Evolutionary conservation across 2,888 invertebrate genomes (phyloP), one percentile per base, ranked within the genome.

Genomic region (Caenorhabditis virilis): DNA sequence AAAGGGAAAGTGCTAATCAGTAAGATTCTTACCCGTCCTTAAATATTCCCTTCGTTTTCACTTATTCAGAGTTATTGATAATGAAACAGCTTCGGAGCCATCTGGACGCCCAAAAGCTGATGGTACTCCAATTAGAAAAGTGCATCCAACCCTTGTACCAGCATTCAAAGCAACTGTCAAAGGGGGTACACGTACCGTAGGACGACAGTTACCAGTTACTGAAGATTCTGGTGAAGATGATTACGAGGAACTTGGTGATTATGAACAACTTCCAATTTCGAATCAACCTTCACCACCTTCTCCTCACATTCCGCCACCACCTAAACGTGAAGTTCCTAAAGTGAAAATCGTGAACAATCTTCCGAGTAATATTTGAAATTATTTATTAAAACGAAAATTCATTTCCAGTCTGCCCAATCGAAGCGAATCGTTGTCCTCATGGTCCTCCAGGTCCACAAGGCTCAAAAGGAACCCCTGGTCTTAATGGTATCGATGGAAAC

Each of bases 361-460:
- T 23, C 42, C 42, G 7, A 42, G 42, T 42, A 20, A 42, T 9
- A 20, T n/a, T n/a, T n/a, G 7, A 7, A 39, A 20, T 18, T 39
- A 20, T 39, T 39, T 16, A 20, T 39, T 20, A n/a, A n/a, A n/a
- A n/a, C n/a, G n/a, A n/a, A n/a, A n/a, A n/a, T n/a, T n/a, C n/a
- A 9, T 25, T 42, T 25, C 2, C 27, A 15, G 53, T 60, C 7
- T 65, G 64, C 26, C 64, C 64, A 2, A 20, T 59, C 1, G 55
- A 59, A n/a, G 52, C 55, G 41, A 65, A 65, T 26, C 35, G 52
- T 1, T 65, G 64, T 25, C 59, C 64, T 0, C 25, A 43, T 18
- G 64, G 64, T 2, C 54, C 54, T 2, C 48, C 64, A 2, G 64
- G 64, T n/a, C 59, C 59, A n/a, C 55, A 57, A 15, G 64, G 64